Evolutionary conservation across 2,888 invertebrate species (phyloP), one percentile per base, ranked within the genome.

Genomic region (Choristoneura rosaceana): DNA sequence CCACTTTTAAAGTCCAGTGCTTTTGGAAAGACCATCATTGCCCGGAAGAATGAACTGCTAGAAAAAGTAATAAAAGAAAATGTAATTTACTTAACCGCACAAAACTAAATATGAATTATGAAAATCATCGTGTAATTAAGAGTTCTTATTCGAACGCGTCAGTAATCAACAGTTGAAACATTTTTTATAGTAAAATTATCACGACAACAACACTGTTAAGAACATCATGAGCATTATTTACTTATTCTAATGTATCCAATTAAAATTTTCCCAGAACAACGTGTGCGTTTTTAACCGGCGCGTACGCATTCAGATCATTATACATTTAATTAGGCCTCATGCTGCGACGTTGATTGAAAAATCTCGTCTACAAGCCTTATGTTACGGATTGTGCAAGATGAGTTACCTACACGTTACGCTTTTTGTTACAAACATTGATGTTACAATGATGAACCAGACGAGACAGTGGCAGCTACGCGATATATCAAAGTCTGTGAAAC

Each of bases 311-410:
- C 78, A 79, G 86, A 88, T 90, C 87, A 89, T 91, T 91, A 90
- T 85, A 86, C 78, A 82, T 88, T 84, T 90, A 90, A 91, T 90
- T 85, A 87, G 88, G 81, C 76, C 71, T 77, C 91, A 88, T 75
- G 87, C 91, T 90, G 91, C 7, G 91, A 74, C 52, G 78, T 74
- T 88, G 91, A 92, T 91, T 91, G 90, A 90, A 92, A 90, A 91
- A 86, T 85, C 84, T 86, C 76, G 74, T 74, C 77, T 80, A 80
- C 79, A 79, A 79, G 81, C 78, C 78, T 79, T 79, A 80, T 82
- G 84, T 80, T 82, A 80, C 79, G 76, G 79, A 84, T 81, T 81
- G 80, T 81, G 75, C 76, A 76, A 73, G 68, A 73, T 73, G 64
- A 64, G 73, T 73, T 62, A 38, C 38, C 38, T 38, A 71, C 66